A percentile compares a stretch with the other conserved stretches of the same genome.
These are phyloP conservation scores for Callospermophilus lateralis DNA, from an alignment of 2,113 vertebrate genomes.

Conservation along the genomic window DNA sequence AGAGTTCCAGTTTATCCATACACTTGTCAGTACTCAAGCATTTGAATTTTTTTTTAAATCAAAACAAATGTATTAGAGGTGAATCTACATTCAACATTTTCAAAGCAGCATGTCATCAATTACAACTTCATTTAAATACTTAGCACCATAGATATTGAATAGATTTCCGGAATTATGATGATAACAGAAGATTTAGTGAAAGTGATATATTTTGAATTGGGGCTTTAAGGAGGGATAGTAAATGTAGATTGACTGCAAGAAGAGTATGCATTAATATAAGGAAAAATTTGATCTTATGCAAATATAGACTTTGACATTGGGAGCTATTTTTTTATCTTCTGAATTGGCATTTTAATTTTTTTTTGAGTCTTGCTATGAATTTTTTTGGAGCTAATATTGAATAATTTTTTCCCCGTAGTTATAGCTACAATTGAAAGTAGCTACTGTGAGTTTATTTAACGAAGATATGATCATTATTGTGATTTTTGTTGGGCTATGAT, in stretches of 20 bases:
- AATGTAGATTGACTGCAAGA: neutral
- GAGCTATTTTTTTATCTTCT: too few species aligned
- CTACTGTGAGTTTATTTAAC: slow-evolving; percentile 21
- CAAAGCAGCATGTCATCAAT: neutral
- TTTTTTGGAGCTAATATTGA: neutral
- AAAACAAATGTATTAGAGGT: slow-evolving; percentile 1
- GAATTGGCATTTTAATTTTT: too few species aligned
- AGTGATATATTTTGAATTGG: neutral
- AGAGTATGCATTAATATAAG: neutral
- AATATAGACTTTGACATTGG: neutral
- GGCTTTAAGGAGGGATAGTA: neutral
- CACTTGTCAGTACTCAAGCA: neutral
- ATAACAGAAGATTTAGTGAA: neutral
- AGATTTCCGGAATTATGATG: neutral
- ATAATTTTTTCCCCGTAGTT: neutral
- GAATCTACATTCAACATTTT: neutral
- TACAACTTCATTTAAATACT: neutral
- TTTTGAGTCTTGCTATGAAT: too few species aligned
- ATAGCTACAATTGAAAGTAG: neutral
- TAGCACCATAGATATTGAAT: neutral
- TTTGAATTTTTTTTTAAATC: slow-evolving; percentile 29
- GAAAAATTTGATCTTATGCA: neutral
- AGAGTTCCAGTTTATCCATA: neutral
- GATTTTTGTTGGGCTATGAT: neutral
- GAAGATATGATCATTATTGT: neutral